Base-by-base conservation (phyloP, 2,888 invertebrate genomes). In the Fragum sueziense region DNA sequence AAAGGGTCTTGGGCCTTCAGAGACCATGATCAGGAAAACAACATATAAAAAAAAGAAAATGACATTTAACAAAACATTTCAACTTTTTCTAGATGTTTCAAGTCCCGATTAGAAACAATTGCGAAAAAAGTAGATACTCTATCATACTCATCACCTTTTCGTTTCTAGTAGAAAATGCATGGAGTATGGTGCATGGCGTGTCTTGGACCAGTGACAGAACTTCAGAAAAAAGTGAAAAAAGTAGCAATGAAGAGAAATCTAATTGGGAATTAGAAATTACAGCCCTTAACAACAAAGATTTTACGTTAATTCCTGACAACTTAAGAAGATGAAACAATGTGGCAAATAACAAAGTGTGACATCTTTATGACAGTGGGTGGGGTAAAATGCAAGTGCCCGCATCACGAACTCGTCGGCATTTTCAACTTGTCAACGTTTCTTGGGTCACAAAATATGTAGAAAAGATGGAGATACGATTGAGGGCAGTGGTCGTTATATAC, bases 351-450 rank as follows among this genome's bases (percentile, higher is more conserved):
- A 41, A 9, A 41, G 41, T 41, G 17, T 41, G 41, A 17, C 41
- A 41, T 41, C 11, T 41, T 41, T 41, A 41, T 9, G 41, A 17
- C 11, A 51, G 33, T 76, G 80, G 80, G 76, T 73, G 76, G 80
- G 70, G 80, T 47, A 71, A 65, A 22, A 47, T 47, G 47, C 47
- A 47, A 47, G 17, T 47, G 47, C 17, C n/a, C 47, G 47, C 37
- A n/a, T 29, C 7, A 22, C 33, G 37, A 47, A 51, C 34, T 25
- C n/a, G n/a, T 31, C 14, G 20, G 7, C n/a, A 61, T 1, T 29
- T 69, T 69, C 41, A 25, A 41, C 29, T 22, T 22, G 2, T 27
- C 25, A 25, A 54, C 20, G 25, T 54, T 25, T 7, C 25, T 7
- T n/a, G n/a, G n/a, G 14, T 37, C 37, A 37, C 6, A 37, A 37